Percentiles rank a stretch among this genome's conserved stretches.
Conservation (phyloP, 2,113 vertebrate genomes). For the Hyperoodon ampullatus region DNA sequence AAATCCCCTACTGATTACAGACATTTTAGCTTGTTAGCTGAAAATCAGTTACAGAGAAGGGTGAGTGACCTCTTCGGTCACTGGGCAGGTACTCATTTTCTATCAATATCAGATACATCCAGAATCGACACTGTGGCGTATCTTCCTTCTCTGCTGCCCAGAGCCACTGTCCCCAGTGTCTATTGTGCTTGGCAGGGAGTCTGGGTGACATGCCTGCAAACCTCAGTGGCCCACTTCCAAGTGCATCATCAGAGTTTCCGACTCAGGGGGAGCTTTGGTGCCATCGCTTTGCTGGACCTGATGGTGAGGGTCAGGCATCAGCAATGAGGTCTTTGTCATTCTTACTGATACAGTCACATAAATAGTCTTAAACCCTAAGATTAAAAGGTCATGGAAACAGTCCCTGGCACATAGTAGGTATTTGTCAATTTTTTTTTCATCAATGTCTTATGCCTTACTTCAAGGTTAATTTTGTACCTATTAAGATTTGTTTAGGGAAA, state of each 20-base stretch:
- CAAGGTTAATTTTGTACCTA: slow-evolving; percentile 4
- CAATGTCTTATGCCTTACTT: not conserved
- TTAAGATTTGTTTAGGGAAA: not conserved
- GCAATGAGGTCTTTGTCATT: not conserved
- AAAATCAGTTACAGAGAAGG: slow-evolving; percentile 36
- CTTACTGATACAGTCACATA: not conserved
- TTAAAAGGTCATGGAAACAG: not conserved
- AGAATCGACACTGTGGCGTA: fast-evolving
- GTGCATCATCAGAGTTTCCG: not conserved
- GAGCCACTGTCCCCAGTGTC: fast-evolving
- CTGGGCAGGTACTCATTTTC: not conserved
- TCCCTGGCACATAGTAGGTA: not conserved
- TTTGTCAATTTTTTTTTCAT: not conserved
- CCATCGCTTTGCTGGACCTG: not conserved
- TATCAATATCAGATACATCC: not conserved
- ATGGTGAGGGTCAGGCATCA: slow-evolving; percentile 8
- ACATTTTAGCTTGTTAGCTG: not conserved
- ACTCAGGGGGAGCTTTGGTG: not conserved
- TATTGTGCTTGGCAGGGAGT: not conserved
- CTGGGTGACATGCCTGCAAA: not conserved
- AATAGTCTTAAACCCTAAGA: not conserved
- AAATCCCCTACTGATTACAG: slow-evolving; percentile 41
- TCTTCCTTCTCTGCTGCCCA: not conserved
- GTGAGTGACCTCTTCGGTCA: not conserved
- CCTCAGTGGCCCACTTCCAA: slow-evolving; percentile 19